Evolutionary conservation across 2,113 vertebrate genomes (phyloP), one percentile per base, ranked within the genome.

Genomic region (Empidonax alnorum): DNA sequence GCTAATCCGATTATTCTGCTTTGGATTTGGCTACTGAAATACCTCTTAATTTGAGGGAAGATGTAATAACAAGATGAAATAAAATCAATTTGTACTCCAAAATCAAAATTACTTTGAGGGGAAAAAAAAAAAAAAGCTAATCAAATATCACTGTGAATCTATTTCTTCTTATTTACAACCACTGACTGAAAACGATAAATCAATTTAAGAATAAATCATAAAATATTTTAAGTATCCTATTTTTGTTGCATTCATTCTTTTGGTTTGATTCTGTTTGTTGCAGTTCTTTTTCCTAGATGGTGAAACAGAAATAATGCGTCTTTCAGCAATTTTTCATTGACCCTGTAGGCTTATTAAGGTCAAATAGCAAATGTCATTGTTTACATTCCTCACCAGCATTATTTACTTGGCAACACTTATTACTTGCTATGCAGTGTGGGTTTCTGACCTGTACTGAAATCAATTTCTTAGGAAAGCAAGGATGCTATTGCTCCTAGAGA

Each of bases 321-420:
- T 47, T 85, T 86, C 59, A 76, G 22, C 35, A 69, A 46, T 72
- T 90, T 87, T 80, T 75, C 53, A 53, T 73, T 91, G 87, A 78
- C 35, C 33, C 21, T 61, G 3, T 78, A 53, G 15, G 25, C 15
- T 25, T 67, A 37, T 88, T 59, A 76, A 89, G 61, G 77, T 95
- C 53, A 90, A 92, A 86, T 75, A 96, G 7, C 12, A 89, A 96
- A 96, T 87, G 39, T 55, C 59, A 92, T 93, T 65, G 56, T 86
- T 94, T 62, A 3, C 49, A 86, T 89, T 93, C 59, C 65, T 95
- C 75, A 96, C 52, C 42, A 92, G 41, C 39, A 93, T 55, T 90
- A 82, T 76, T 59, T 94, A 62, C n/a, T 94, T 75, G 84, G 75
- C 76, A 87, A 41, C 83, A 94, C 59, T 95, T 93, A 65, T 95